Evolutionary conservation across 2,888 invertebrate genomes (phyloP).

Genomic region (Acleris literana): DNA sequence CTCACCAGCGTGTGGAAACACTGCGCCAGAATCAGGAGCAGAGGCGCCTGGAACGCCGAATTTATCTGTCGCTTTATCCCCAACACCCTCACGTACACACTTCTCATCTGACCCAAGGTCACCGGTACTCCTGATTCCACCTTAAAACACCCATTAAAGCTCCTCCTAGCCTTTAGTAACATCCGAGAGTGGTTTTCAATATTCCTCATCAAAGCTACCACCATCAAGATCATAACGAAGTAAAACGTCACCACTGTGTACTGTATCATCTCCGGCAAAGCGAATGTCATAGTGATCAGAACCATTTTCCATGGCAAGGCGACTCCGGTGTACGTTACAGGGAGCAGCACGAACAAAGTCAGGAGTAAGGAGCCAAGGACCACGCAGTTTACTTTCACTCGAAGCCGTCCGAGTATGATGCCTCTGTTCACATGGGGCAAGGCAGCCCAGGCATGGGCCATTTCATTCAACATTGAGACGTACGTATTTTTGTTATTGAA

Average conservation of each 20-base stretch:
- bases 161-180: slow-evolving; percentile 6
- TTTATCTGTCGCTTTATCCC: slow-evolving; percentile 24
- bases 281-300: slow-evolving; percentile 15
- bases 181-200: slow-evolving; percentile 15
- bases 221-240: slow-evolving; percentile 13
- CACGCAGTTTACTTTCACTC: slow-evolving; percentile 19
- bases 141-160: background rate
- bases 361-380: slow-evolving; percentile 14
- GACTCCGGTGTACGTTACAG: slow-evolving; percentile 4
- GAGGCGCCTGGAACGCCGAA: slow-evolving; percentile 21
- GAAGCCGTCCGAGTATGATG: slow-evolving; percentile 11
- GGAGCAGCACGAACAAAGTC: background rate
- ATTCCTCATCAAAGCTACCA: slow-evolving; percentile 20
- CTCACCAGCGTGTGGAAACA: slow-evolving; percentile 22
- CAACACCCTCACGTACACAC: slow-evolving; percentile 10
- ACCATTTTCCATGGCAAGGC: slow-evolving; percentile 4
- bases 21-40: slow-evolving; percentile 5
- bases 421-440: slow-evolving; percentile 15
- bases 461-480: slow-evolving; percentile 22
- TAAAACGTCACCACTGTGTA: slow-evolving; percentile 12
- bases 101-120: slow-evolving; percentile 6
- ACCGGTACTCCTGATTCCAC: background rate
- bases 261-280: slow-evolving; percentile 24
- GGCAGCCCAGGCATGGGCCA: slow-evolving; percentile 10
- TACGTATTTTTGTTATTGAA: slow-evolving; percentile 12